These are phyloP conservation scores for Agelas oroides DNA, from an alignment of 37 sponge, comb jelly and placozoan genomes.

Conservation along the genomic window DNA sequence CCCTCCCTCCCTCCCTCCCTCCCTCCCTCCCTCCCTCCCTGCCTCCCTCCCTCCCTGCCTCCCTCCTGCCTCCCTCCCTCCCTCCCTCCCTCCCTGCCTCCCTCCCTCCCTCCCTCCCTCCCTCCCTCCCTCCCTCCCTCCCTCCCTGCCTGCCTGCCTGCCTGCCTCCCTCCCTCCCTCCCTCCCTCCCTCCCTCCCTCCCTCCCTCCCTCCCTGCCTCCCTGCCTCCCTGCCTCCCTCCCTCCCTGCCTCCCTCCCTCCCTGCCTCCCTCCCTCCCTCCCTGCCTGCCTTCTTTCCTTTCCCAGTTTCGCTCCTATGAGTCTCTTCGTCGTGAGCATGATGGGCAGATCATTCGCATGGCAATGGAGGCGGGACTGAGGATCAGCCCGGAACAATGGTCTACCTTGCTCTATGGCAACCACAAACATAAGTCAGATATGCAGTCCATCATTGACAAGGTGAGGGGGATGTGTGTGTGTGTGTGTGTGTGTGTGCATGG, in stretches of 20 bases:
- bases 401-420: constrained; percentile 88
- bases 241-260: neutral
- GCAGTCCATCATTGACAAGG: constrained; percentile 99
- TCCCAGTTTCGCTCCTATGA: constrained; percentile 87
- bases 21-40: no score
- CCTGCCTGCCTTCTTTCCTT: neutral
- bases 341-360: constrained; percentile 93
- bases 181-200: neutral
- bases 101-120: no score
- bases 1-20: no score
- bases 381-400: constrained; percentile 96
- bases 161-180: neutral
- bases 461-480: constrained; percentile 49
- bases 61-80: no score
- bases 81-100: no score
- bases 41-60: no score
- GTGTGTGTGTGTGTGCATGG: constrained; percentile 46
- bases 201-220: neutral
- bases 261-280: neutral
- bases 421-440: constrained; percentile 92
- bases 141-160: no score
- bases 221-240: neutral
- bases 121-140: no score
- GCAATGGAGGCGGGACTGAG: constrained; percentile 95
- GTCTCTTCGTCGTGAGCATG: constrained; percentile 89